Evolutionary conservation across 2,888 invertebrate genomes (phyloP), one percentile per base, ranked within the genome.

Genomic region (Cyclophora punctaria): DNA sequence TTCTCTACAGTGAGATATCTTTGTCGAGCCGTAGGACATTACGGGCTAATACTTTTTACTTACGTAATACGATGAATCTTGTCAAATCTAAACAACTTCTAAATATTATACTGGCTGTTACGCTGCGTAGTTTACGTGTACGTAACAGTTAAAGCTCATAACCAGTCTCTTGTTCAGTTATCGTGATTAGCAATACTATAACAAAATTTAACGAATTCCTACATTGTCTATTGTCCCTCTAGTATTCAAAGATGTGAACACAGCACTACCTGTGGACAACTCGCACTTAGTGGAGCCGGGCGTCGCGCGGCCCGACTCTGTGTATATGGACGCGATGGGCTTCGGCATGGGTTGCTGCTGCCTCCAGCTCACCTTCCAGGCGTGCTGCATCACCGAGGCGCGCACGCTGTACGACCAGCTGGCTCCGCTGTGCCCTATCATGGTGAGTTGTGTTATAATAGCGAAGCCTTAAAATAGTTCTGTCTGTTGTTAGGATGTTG

Each of bases 261-360:
- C 99, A 2, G 91, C 92, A 63, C 90, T 91, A 55, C 97, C 97
- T 3, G 95, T 97, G 65, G 95, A 95, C 71, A 93, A 95, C 60
- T 93, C 93, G 4, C 79, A 88, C 59, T 82, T 84, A 53, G 85
- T 90, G 61, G 92, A 92, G 47, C 90, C 91, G 47, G 72, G 65
- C 6, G 93, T 93, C 1, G 95, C 95, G 0, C 89, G 92, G 67
- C 95, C 95, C 0, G 96, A 98, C 86, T 96, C 97, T 71, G 95
- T 99, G 58, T 98, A 99, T 72, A 94, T 99, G 94, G 99, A 99
- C 82, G 97, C 98, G 1, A 99, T 99, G 99, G 99, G 98, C 34
- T 99, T 99, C 79, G 99, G 98, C 50, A 99, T 99, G 99, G 99
- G 99, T 37, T 98, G 98, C 79, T 98, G 97, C 71, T 99, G 98